These are phyloP conservation scores for Passer domesticus DNA, from an alignment of 2,113 vertebrate species.

Conservation along the genomic window DNA sequence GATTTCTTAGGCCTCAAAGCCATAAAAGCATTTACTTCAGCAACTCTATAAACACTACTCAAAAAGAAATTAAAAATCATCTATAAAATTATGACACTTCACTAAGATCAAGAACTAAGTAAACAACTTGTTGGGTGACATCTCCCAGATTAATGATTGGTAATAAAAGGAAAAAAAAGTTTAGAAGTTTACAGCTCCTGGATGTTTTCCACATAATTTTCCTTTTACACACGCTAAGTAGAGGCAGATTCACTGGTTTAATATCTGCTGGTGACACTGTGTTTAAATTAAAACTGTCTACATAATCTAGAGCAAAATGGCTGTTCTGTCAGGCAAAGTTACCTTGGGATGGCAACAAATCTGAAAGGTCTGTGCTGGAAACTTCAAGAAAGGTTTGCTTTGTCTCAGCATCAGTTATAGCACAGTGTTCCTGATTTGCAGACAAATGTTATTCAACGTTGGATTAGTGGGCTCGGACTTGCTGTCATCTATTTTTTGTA, in stretches of 20 bases:
- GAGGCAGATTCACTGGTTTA: slow-evolving; percentile 9
- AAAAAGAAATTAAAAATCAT: slow-evolving; percentile 4
- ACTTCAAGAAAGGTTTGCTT: neutral
- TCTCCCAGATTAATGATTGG: neutral
- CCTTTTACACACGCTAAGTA: neutral
- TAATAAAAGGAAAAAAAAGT: slow-evolving; percentile 2
- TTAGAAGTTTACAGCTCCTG: neutral
- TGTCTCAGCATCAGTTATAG: neutral
- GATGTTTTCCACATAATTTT: slow-evolving; percentile 9
- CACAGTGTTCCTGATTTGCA: neutral
- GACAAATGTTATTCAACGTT: neutral
- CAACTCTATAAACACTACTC: neutral
- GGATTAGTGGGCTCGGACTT: neutral
- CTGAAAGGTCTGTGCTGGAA: neutral
- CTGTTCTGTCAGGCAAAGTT: neutral
- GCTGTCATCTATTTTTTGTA: neutral
- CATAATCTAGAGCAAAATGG: neutral
- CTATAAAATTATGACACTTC: neutral
- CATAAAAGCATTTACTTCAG: neutral
- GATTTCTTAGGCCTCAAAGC: neutral
- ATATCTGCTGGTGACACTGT: neutral
- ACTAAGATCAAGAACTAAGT: slow-evolving; percentile 8
- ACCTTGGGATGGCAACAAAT: neutral
- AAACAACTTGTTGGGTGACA: slow-evolving; percentile 8
- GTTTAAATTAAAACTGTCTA: neutral